Evolutionary conservation across 2,797 vertebrate genomes (phyloP), one percentile per base, ranked within the genome.

Genomic region (Emys orbicularis): DNA sequence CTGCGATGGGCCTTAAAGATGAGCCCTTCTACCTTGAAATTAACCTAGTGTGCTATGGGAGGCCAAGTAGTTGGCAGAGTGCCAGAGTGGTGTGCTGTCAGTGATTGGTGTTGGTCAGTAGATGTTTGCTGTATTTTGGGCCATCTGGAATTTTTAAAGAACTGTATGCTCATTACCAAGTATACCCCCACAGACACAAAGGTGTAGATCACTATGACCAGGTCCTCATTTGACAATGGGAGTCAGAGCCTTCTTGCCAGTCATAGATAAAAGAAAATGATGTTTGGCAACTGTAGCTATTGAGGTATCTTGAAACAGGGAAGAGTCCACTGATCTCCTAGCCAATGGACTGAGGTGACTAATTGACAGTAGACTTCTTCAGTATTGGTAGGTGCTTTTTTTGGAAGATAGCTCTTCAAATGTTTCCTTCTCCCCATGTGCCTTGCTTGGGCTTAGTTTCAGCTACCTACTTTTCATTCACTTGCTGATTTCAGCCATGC

Each of bases 291-390:
- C 5, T 8, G 57, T 2, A 23, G 3, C 47, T 84, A 57, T 34
- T 21, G 0, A 29, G 72, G 84, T 88, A 92, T 92, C 18, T 72
- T 10, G 7, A 82, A 52, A 53, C 23, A 81, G 10, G 85, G 47
- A 50, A 50, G 84, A 86, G 87, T 80, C 29, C 80, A 41, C 0
- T 21, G 3, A 1, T n/a, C 3, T 81, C 56, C 27, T 52, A 2
- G 0, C 5, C 83, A 82, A 23, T 79, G 84, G 49, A 34, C 3
- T 27, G 79, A 96, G 57, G 8, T 2, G 6, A 44, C 8, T 89
- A 31, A 23, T 81, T 49, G 88, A 94, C 87, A 92, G 76, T 37
- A 37, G 2, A 11, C 65, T 92, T 88, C n/a, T 91, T 19, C 21
- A 23, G 3, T 49, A 15, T 5, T 86, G 29, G 8, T 65, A 91